Conservation (phyloP, 2,888 invertebrate genomes). For the Geotrupes spiniger region DNA sequence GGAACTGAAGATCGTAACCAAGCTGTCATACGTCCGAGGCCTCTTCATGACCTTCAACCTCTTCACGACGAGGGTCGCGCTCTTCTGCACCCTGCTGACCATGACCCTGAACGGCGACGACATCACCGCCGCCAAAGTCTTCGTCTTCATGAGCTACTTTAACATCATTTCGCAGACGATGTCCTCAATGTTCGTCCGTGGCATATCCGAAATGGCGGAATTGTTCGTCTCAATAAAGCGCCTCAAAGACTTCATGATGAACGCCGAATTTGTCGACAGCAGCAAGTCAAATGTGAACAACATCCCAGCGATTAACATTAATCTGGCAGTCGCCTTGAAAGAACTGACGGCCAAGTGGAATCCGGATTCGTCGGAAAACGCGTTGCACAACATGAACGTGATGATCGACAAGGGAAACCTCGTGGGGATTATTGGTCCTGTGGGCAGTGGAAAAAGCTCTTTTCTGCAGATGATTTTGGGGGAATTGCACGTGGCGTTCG, state of each 20-base stretch:
- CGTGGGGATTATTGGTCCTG: slow-evolving; percentile 57
- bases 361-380: slow-evolving; percentile 38
- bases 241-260: slow-evolving; percentile 45
- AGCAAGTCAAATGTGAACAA: slow-evolving; percentile 35
- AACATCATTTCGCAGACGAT: slow-evolving; percentile 56
- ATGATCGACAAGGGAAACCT: slow-evolving; percentile 43
- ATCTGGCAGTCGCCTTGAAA: slow-evolving; percentile 37
- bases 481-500: slow-evolving; percentile 59
- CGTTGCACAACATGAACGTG: slow-evolving; percentile 40
- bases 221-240: slow-evolving; percentile 50
- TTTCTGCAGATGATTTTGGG: slow-evolving; percentile 69
- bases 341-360: slow-evolving; percentile 46
- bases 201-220: slow-evolving; percentile 52
- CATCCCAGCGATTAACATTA: slow-evolving; percentile 26
- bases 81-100: slow-evolving; percentile 71
- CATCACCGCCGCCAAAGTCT: slow-evolving; percentile 69
- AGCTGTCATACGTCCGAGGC: slow-evolving; percentile 63
- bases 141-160: slow-evolving; percentile 58
- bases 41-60: slow-evolving; percentile 73
- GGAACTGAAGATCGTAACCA: slow-evolving; percentile 58
- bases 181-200: slow-evolving; percentile 57
- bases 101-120: slow-evolving; percentile 60
- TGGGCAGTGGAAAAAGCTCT: slow-evolving; percentile 65
- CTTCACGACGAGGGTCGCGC: slow-evolving; percentile 76
- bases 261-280: slow-evolving; percentile 41